phyloP scores from a whole-genome alignment of 1,140 invertebrate genomes.

The Octopus sinensis region DNA sequence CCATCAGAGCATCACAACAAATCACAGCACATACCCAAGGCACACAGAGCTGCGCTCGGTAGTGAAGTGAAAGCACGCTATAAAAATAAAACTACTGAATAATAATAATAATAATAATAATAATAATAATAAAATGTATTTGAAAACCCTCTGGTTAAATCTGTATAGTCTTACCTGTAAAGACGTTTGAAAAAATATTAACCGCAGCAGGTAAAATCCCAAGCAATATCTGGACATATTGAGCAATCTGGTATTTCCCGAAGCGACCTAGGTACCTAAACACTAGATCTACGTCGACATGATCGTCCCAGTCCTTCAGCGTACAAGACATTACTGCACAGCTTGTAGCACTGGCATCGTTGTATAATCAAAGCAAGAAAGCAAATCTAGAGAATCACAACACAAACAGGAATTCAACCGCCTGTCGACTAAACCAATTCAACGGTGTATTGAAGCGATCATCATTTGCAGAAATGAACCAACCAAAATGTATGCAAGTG shows the following conservation, averaged over 20 bases:
- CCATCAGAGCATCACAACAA: too few species aligned
- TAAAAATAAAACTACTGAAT: neutral
- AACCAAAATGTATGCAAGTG: too few species aligned
- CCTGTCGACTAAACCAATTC: too few species aligned
- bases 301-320: neutral
- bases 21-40: too few species aligned
- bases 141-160: neutral
- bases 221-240: neutral
- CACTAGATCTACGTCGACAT: conserved; percentile 28
- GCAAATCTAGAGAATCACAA: too few species aligned
- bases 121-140: neutral
- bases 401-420: too few species aligned
- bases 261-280: conserved; percentile 20
- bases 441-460: too few species aligned
- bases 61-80: too few species aligned
- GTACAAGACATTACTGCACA: neutral
- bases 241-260: neutral
- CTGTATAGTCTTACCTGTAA: neutral
- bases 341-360: too few species aligned
- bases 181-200: neutral
- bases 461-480: too few species aligned
- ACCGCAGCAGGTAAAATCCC: neutral
- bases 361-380: too few species aligned
- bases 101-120: neutral
- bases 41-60: too few species aligned